Percentiles rank a stretch among this genome's conserved stretches.
phyloP scores from a whole-genome alignment of 2,113 vertebrate genomes.

The Aphyosemion australe region DNA sequence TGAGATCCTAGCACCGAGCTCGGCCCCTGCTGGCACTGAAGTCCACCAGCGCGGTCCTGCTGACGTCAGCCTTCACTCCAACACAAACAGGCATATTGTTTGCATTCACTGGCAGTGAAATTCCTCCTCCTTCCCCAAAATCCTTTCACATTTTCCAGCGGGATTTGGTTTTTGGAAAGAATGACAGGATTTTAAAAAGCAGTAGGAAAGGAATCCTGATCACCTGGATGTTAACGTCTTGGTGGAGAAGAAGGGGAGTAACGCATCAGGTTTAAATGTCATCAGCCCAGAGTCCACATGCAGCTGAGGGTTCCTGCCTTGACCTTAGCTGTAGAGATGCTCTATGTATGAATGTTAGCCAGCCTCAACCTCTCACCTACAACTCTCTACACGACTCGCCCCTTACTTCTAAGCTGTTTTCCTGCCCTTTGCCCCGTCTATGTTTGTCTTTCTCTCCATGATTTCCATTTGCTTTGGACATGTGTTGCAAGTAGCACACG shows the following conservation, averaged over 20 bases:
- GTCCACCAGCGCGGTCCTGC: conserved; percentile 30
- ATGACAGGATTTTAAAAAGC: conserved; percentile 15
- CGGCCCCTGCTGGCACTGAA: conserved; percentile 38
- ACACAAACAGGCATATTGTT: conserved; percentile 67
- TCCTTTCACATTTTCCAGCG: conserved; percentile 52
- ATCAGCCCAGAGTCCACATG: neutral
- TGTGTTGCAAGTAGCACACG: conserved; percentile 43
- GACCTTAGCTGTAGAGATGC: conserved; percentile 33
- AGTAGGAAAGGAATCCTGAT: conserved; percentile 2
- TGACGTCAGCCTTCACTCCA: conserved; percentile 64
- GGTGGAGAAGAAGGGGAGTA: conserved; percentile 3
- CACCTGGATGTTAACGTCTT: neutral
- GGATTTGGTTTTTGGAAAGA: conserved; percentile 29
- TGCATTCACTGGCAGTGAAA: conserved; percentile 53
- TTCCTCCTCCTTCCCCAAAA: conserved; percentile 35
- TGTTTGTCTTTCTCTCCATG: conserved; percentile 69
- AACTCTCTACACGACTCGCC: conserved; percentile 22
- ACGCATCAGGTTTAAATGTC: neutral
- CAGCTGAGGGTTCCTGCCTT: conserved; percentile 30
- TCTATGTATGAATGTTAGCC: conserved; percentile 33
- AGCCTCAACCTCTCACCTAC: conserved; percentile 38
- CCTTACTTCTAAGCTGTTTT: conserved; percentile 51
- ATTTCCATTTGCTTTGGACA: conserved; percentile 52
- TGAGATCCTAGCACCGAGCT: conserved; percentile 41
- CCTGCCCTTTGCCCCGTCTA: conserved; percentile 59